Evolutionary conservation across 2,888 invertebrate genomes (phyloP), one percentile per base, ranked within the genome.

Genomic region (Cartodere bifasciata): DNA sequence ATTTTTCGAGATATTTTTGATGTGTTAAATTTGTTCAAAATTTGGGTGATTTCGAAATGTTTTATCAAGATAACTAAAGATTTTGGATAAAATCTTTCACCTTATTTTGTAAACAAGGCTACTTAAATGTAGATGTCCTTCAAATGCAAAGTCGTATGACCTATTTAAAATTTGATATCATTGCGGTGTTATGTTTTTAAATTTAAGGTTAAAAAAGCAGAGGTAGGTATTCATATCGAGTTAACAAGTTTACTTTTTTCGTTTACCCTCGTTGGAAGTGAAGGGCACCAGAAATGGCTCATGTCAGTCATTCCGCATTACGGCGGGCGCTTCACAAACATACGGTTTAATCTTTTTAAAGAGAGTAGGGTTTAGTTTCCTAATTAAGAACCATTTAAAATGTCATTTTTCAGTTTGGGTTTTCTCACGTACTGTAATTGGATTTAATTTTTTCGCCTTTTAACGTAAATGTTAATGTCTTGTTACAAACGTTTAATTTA

Each of bases 301-400:
- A 50, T 51, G 59, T 59, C 59, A 59, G 53, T 59, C 59, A 59
- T 52, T 53, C 49, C 52, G 56, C 55, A 56, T 58, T 57, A 57
- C 54, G 50, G 45, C 52, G 54, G 50, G 45, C 52, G 54, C 51
- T 58, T 58, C 58, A 58, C 58, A 57, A 60, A 59, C 60, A 60
- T 52, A 58, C 58, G 53, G 53, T 58, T n/a, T n/a, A n/a, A n/a
- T n/a, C n/a, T n/a, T n/a, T n/a, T 58, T 57, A 56, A 58, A 58
- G 58, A 59, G 58, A 57, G 58, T 55, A 47, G 52, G 55, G 55
- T 57, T 58, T 58, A 58, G 56, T 58, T 56, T 53, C 48, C 60
- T 59, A 60, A 60, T 60, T 59, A 60, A 60, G 60, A 56, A 57
- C 56, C 58, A 56, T 60, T 60, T 58, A 58, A 53, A 55, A 56